A percentile compares a stretch with the other conserved stretches of the same genome.
Conservation (phyloP, 2,888 invertebrate genomes). For the Lepidocyrtoides sp. region DNA sequence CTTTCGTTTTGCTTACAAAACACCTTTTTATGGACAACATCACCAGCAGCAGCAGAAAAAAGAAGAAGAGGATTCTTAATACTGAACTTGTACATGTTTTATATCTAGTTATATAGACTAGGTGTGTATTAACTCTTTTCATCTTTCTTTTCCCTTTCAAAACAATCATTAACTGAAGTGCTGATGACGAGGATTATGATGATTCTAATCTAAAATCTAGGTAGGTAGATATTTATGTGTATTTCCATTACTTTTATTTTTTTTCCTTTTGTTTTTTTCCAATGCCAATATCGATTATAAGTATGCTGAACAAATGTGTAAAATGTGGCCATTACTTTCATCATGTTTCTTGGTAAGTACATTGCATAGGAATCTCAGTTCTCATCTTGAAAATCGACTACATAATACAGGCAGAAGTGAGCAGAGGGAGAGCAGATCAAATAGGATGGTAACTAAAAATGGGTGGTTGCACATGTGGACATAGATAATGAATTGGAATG, state of each 20-base stretch:
- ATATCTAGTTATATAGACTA: background rate
- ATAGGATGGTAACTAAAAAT: background rate
- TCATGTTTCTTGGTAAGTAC: too few relatives aligned
- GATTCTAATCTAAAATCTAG: slow-evolving; percentile 45
- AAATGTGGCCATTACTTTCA: background rate
- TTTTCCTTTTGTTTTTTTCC: background rate
- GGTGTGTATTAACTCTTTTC: background rate
- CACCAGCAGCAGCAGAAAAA: background rate
- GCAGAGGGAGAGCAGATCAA: background rate
- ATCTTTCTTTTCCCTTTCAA: background rate
- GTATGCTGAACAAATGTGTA: background rate
- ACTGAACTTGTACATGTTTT: background rate
- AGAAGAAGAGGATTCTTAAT: background rate
- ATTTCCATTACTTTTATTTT: background rate
- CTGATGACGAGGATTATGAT: slow-evolving; percentile 18
- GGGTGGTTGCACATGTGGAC: background rate
- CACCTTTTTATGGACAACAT: slow-evolving; percentile 52
- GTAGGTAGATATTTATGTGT: background rate
- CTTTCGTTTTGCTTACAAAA: slow-evolving; percentile 73
- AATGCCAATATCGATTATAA: background rate
- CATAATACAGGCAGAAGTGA: too few relatives aligned
- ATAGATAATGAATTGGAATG: too few relatives aligned
- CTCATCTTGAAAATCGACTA: too few relatives aligned
- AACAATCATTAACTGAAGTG: slow-evolving; percentile 3
- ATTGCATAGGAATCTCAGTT: too few relatives aligned